Evolutionary conservation across 2,797 vertebrate genomes (phyloP), one percentile per base, ranked within the genome.

Genomic region (Prunella strophiata): DNA sequence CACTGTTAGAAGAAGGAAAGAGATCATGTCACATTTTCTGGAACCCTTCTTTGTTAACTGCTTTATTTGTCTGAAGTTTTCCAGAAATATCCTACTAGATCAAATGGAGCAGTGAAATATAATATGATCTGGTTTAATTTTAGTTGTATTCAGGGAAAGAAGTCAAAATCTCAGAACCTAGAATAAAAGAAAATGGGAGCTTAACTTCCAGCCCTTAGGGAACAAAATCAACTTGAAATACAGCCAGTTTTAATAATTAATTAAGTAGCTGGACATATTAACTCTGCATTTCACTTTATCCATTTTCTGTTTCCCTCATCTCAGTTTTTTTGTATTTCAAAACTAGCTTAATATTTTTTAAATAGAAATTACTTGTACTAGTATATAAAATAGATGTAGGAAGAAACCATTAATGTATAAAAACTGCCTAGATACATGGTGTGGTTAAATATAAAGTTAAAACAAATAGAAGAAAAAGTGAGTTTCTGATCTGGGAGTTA

Each of bases 61-160:
- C 76, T 86, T 89, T 71, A 61, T 67, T 93, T 94, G 68, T 76
- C 57, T 80, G 16, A 72, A 40, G 15, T 68, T 92, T 93, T 86
- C 70, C 51, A 90, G 79, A 95, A 91, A 93, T 86, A 88, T 50
- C 26, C 79, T 78, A 7, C 58, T 54, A 58, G 61, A 42, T 84
- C 36, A 85, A 94, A 66, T 55, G 10, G 58, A 82, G 63, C 45
- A 78, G 19, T 67, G 63, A 77, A 92, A 67, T 82, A 68, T 26
- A 40, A 82, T 78, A 61, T 68, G 20, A 11, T 88, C 45, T 42
- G 66, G 20, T 91, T 92, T 88, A 89, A 70, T 88, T 94, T 92
- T 83, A 87, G 65, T 88, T 88, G 50, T 42, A 54, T 59, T 70
- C 40, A 58, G 30, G 20, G 30, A 77, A 83, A 52, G n/a, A 88